phyloP scores from a whole-genome alignment of 2,888 invertebrate genomes.

The Odiellus spinosus region DNA sequence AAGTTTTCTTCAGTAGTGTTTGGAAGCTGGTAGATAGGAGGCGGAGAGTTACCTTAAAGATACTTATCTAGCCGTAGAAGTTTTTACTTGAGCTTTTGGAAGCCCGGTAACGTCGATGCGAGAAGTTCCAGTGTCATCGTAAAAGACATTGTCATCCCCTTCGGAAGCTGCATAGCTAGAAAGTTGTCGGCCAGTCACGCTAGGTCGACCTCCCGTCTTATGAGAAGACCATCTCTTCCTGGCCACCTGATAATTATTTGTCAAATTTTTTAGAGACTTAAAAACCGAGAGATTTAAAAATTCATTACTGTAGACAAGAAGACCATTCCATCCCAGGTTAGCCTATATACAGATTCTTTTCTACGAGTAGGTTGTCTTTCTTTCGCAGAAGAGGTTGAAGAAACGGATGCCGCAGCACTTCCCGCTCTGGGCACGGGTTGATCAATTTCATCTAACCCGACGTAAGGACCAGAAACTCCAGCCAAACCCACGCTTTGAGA shows the following conservation, averaged over 20 bases:
- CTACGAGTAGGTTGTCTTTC: conserved; percentile 2
- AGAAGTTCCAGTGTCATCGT: conserved; percentile 8
- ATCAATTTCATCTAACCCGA: conserved; percentile 7
- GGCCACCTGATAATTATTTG: conserved; percentile 9
- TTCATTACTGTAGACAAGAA: conserved; percentile 54
- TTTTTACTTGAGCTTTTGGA: conserved; percentile 13
- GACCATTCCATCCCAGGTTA: conserved; percentile 61
- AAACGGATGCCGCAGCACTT: conserved; percentile 1
- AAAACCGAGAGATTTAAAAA: too few relatives aligned
- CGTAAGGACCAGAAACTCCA: background rate
- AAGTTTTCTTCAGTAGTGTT: too few relatives aligned
- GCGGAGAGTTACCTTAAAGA: too few relatives aligned
- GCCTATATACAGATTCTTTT: conserved; percentile 58
- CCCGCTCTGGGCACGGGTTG: conserved; percentile 3
- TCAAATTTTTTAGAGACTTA: too few relatives aligned
- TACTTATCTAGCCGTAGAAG: too few relatives aligned
- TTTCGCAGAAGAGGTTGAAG: conserved; percentile 5
- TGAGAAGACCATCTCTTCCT: conserved; percentile 9
- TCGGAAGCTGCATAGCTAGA: conserved; percentile 25
- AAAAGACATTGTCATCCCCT: conserved; percentile 20
- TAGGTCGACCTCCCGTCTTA: conserved; percentile 10
- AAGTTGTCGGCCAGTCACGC: conserved; percentile 8
- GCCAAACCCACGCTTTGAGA: too few relatives aligned
- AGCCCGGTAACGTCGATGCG: conserved; percentile 12
- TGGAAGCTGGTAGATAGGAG: too few relatives aligned